These are phyloP conservation scores for Megalopta genalis DNA, from an alignment of 1,140 invertebrate species.

Conservation along the genomic window DNA sequence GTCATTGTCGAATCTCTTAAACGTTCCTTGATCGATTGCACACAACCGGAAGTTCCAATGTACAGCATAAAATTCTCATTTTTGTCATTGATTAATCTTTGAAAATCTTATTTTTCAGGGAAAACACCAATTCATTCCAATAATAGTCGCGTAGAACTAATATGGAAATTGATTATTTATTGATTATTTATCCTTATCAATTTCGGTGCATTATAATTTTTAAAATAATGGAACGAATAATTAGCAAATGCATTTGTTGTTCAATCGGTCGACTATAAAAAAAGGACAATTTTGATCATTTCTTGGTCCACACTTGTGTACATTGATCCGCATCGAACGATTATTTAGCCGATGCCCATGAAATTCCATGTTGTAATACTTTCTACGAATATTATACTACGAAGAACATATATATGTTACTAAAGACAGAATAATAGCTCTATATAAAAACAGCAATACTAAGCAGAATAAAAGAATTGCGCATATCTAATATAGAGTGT, in stretches of 20 bases:
- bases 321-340: background rate
- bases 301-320: background rate
- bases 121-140: too few species aligned
- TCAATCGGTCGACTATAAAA: too few species aligned
- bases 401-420: conserved; percentile 2
- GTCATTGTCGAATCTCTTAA: background rate
- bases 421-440: conserved; percentile 15
- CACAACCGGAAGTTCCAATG: background rate
- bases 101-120: too few species aligned
- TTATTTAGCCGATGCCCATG: background rate
- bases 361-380: background rate
- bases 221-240: too few species aligned
- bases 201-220: too few species aligned
- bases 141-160: too few species aligned
- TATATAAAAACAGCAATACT: conserved; percentile 38
- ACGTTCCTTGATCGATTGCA: background rate
- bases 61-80: too few species aligned
- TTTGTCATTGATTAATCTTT: too few species aligned
- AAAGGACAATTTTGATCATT: conserved; percentile 1
- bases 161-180: too few species aligned
- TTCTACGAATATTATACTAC: background rate
- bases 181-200: too few species aligned
- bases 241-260: too few species aligned
- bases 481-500: conserved; percentile 10
- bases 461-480: conserved; percentile 32